phyloP scores from a whole-genome alignment of 1,140 invertebrate genomes.

The Metopolophium dirhodum region DNA sequence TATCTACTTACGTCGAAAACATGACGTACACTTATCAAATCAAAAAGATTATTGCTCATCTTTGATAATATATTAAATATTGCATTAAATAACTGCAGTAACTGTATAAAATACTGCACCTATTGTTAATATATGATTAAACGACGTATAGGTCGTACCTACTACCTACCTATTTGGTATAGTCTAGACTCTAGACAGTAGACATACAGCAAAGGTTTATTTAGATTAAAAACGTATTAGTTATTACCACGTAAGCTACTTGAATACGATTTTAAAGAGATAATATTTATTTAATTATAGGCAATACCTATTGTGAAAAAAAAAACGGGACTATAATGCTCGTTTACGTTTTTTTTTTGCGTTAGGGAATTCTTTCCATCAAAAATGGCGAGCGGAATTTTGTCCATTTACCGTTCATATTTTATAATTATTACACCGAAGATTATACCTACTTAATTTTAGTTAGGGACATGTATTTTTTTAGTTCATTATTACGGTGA shows the following conservation, averaged over 20 bases:
- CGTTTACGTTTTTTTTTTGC: background rate
- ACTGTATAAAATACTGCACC: background rate
- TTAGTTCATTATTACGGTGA: background rate
- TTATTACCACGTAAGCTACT: background rate
- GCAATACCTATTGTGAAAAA: background rate
- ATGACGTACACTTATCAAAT: background rate
- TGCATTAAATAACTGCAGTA: background rate
- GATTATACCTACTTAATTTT: background rate
- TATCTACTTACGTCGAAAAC: background rate
- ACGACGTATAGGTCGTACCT: background rate
- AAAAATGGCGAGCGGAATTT: background rate
- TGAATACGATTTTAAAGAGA: background rate
- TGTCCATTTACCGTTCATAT: background rate
- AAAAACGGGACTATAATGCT: background rate
- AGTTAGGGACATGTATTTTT: background rate
- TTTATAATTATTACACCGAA: background rate
- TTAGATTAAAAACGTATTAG: constrained; percentile 10
- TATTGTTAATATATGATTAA: background rate
- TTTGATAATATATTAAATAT: background rate
- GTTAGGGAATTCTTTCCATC: background rate
- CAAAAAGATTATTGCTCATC: background rate
- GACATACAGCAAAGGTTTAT: background rate
- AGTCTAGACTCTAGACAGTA: background rate
- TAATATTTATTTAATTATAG: background rate
- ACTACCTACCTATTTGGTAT: too few relatives aligned